phyloP scores from a whole-genome alignment of 2,888 invertebrate genomes.

The Alsophila aescularia region DNA sequence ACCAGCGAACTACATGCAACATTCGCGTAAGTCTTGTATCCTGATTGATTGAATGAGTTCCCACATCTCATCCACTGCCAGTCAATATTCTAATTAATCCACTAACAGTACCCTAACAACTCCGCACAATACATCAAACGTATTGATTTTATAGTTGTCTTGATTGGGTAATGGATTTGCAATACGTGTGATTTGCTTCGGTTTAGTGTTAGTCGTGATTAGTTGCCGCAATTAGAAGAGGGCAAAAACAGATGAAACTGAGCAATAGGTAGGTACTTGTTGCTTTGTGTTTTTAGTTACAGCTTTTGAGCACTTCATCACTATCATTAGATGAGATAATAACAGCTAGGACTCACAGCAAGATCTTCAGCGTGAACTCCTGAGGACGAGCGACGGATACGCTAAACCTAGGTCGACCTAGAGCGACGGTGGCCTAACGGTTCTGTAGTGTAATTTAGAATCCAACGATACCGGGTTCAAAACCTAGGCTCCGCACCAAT shows the following conservation, averaged over 20 bases:
- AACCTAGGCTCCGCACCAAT: no score
- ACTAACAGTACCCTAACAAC: constrained; percentile 19
- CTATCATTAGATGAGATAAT: no score
- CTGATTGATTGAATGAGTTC: background rate
- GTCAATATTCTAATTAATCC: constrained; percentile 23
- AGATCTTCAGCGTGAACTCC: no score
- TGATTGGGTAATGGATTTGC: constrained; percentile 27
- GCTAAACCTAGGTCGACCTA: no score
- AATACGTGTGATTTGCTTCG: constrained; percentile 23
- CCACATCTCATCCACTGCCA: background rate
- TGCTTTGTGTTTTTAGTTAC: constrained; percentile 8
- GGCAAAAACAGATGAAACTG: constrained; percentile 15
- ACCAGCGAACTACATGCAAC: no score
- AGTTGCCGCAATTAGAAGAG: constrained; percentile 17
- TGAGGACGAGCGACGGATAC: no score
- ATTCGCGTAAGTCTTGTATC: background rate
- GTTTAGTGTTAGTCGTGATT: constrained; percentile 16
- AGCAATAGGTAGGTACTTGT: background rate
- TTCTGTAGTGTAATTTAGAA: no score
- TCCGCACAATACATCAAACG: constrained; percentile 20
- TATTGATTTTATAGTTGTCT: constrained; percentile 23
- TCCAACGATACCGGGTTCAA: no score
- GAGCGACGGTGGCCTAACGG: no score
- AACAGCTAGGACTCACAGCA: no score
- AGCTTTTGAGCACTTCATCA: no score